phyloP scores from a whole-genome alignment of 2,888 invertebrate species.

The Philereme vetulata region DNA sequence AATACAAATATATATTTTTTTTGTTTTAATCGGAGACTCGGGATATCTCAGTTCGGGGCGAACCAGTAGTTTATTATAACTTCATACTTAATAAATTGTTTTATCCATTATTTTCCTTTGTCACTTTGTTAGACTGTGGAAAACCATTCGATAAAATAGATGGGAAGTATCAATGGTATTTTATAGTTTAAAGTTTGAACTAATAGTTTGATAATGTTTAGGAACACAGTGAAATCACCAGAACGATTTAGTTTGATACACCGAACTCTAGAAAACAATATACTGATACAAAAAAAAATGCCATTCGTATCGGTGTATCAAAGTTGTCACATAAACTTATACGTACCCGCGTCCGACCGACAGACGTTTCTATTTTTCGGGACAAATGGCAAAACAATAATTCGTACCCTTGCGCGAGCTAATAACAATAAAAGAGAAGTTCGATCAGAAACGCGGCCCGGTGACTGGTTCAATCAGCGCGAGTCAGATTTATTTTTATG shows the following conservation, averaged over 20 bases:
- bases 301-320: constrained; percentile 39
- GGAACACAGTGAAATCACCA: constrained; percentile 13
- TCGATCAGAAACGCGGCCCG: constrained; percentile 72
- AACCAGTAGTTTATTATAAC: too few species aligned
- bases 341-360: constrained; percentile 44
- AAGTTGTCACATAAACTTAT: constrained; percentile 60
- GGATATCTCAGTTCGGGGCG: too few species aligned
- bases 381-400: constrained; percentile 82
- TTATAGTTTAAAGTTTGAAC: background rate
- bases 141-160: too few species aligned
- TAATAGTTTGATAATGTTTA: constrained; percentile 12
- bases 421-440: constrained; percentile 84
- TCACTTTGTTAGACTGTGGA: too few species aligned
- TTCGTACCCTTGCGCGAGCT: constrained; percentile 79
- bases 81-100: too few species aligned
- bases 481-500: constrained; percentile 84
- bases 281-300: constrained; percentile 33
- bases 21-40: too few species aligned
- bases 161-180: too few species aligned
- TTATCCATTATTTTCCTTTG: too few species aligned
- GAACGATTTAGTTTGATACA: constrained; percentile 29
- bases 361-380: constrained; percentile 64
- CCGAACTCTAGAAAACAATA: constrained; percentile 37
- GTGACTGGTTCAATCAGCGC: constrained; percentile 83
- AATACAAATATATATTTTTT: too few species aligned